Base-by-base conservation (phyloP, 2,797 vertebrate species). In the Poecilia picta region DNA sequence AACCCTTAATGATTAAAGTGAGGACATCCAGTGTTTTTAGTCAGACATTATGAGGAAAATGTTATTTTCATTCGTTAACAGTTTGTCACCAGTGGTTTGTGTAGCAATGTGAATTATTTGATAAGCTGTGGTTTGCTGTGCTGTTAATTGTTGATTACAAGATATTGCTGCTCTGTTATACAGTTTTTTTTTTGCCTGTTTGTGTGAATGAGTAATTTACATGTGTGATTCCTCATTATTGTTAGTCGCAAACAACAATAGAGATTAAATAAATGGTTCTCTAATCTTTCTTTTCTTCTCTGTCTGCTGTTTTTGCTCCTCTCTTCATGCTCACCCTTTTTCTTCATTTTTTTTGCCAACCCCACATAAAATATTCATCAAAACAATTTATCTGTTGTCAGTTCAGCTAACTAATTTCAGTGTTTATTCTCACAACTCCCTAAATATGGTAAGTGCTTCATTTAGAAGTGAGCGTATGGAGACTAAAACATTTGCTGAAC, bases 141-240 rank as follows among this genome's bases (percentile, higher is more conserved):
- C 86, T 89, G 88, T 86, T 92, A 93, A 94, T 95, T 92, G 93
- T 94, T 94, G 93, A 94, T 94, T 89, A 87, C 82, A 86, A 91
- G 91, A 94, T 94, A 91, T 82, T 66, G 73, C 87, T 88, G 85
- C 89, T 89, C 84, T 82, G 87, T 82, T 89, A 81, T 90, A 83
- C 57, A 80, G 83, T 92, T 91, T 93, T 91, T 91, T 92, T 93
- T 46, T 71, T 33, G 23, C 36, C 64, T 46, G 73, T 76, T 87
- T 92, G 87, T 91, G 79, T 85, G 88, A 91, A 92, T 91, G 89
- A 85, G 77, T 90, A 93, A 94, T 94, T 92, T 91, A 83, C 86
- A 57, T 76, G 46, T 41, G 62, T 77, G 79, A 79, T 88, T 91
- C 78, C 85, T 85, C 90, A 93, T 94, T 86, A 91, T 89, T 89